Base-by-base conservation (phyloP, 2,113 vertebrate genomes). In the Heterochromis multidens region DNA sequence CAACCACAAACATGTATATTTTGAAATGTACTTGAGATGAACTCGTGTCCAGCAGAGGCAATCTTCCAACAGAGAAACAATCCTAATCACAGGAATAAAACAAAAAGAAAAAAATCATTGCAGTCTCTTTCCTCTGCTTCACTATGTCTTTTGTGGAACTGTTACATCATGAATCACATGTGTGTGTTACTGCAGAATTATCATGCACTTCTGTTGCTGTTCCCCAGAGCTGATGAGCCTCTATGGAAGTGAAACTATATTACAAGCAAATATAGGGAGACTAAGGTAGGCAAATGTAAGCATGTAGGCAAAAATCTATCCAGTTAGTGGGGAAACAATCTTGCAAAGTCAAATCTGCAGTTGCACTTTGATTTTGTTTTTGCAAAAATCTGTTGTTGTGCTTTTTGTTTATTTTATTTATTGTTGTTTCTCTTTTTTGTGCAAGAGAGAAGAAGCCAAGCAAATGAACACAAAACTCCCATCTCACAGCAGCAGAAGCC, bases 381-480 rank as follows among this genome's bases (percentile, higher is more conserved):
- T 77, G 46, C 35, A 56, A 63, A 59, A 67, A 67, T 46, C 46
- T 72, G n/a, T 76, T 79, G 33, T 80, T 77, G 4, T 33, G 43
- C 10, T 62, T 63, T 57, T 49, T 84, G 61, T 60, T 80, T 72
- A 19, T 35, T 78, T 70, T 16, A 59, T 77, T 72, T 70, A 12
- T 84, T 58, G 16, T 49, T 72, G 37, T 70, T 46, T 70, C 37
- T 74, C 43, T 52, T 74, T 74, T 56, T 74, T 76, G 19, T 84
- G 65, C 3, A 63, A 76, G 29, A 70, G 13, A 72, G 27, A 79
- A 74, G 46, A n/a, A 74, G 40, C n/a, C 79, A 61, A 77, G 25
- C 46, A 79, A 57, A 82, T 84, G 77, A 89, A 85, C 21, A 60
- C 61, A 31, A 65, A 82, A 83, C 61, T 79, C 78, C 81, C 29